Conservation (phyloP, 2,113 vertebrate genomes). For the Panurus biarmicus region DNA sequence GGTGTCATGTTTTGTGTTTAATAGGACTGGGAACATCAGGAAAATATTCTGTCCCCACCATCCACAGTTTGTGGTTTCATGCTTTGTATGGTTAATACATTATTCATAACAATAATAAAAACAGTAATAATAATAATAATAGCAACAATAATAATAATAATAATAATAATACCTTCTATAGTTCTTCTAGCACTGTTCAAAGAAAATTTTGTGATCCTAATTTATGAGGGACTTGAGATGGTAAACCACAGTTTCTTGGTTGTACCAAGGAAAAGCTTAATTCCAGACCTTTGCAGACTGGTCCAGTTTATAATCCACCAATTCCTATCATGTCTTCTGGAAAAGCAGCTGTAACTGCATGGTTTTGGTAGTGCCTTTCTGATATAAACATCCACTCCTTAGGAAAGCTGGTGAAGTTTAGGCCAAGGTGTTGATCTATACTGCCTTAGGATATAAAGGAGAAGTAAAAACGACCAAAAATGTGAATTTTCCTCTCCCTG, state of each 20-base stretch:
- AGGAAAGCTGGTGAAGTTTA: background rate
- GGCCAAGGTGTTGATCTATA: background rate
- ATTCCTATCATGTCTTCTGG: background rate
- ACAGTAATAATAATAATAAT: background rate
- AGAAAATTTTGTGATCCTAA: background rate
- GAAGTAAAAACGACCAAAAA: background rate
- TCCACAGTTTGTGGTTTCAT: background rate
- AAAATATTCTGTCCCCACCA: background rate
- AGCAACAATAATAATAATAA: background rate
- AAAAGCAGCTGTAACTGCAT: background rate
- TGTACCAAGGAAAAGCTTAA: background rate
- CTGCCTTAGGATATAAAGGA: background rate
- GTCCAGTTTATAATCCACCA: background rate
- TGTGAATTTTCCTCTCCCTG: background rate
- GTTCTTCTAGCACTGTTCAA: background rate
- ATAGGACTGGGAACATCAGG: background rate
- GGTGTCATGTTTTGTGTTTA: background rate
- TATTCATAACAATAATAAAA: background rate
- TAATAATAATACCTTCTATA: background rate
- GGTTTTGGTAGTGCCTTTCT: background rate
- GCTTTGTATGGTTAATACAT: background rate
- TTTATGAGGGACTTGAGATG: background rate
- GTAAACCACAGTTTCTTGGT: background rate
- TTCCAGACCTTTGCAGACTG: background rate
- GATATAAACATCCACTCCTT: background rate